Evolutionary conservation across 2,797 vertebrate genomes (phyloP), one percentile per base, ranked within the genome.

Genomic region (Helostoma temminkii): DNA sequence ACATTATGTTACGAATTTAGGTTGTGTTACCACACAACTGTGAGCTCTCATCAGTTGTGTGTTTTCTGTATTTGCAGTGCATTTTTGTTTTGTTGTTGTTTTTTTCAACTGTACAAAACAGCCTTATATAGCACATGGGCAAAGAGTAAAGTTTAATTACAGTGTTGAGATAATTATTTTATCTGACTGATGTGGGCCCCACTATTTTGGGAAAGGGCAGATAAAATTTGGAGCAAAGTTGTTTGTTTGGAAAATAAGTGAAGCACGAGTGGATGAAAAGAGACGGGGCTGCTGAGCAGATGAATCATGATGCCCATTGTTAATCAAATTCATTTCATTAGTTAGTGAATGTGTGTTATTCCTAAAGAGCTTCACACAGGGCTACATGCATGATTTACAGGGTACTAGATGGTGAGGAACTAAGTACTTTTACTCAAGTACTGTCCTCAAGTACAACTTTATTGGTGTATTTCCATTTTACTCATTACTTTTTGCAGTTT

Each of bases 121-220:
- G 34, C n/a, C 66, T 53, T 25, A 52, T 69, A 62, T 5, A 42
- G 26, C 50, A 52, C 30, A 26, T 41, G 15, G 43, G 4, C 21
- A 47, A 68, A 60, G 30, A 74, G 24, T 9, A 72, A 72, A 36
- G 46, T 45, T 54, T 72, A 72, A 82, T 83, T 79, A 74, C 41
- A 75, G 21, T 11, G 46, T 55, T 37, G 60, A 54, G 66, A 45
- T 41, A 24, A 71, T 47, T 24, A 48, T 67, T 82, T 49, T 26
- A 36, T 69, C 11, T 24, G 25, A 74, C 71, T 74, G 55, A 74
- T 80, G 79, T 84, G 76, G 67, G 42, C 10, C 0, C 1, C 16
- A 19, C 22, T 67, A 30, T 68, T 76, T 76, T 62, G 6, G 21
- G 56, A 58, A 28, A 37, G 49, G 14, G 62, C 25, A 34, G 24